Conservation (phyloP, 2,113 vertebrate species). For the Ammodytes dubius region DNA sequence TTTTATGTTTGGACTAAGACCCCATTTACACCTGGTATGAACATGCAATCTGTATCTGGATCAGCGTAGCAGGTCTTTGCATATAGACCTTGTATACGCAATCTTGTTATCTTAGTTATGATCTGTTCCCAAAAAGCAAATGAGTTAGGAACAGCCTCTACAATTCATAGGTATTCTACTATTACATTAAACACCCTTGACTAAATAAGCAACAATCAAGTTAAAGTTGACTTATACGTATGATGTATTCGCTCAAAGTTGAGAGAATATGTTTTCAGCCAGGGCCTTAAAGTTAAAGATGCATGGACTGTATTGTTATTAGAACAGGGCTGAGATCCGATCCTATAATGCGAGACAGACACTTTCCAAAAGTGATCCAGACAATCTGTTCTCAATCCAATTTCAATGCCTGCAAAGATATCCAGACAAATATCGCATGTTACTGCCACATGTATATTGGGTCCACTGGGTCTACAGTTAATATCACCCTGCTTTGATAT, state of each 20-base stretch:
- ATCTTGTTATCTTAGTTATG: not conserved
- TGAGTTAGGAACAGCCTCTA: not conserved
- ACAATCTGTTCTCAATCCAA: not conserved
- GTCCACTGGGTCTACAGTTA: not conserved
- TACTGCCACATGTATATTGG: slow-evolving; percentile 8
- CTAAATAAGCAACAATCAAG: no score
- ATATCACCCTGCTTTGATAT: not conserved
- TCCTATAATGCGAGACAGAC: not conserved
- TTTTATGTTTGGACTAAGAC: slow-evolving; percentile 6
- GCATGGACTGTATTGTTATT: not conserved
- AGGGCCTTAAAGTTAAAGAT: not conserved
- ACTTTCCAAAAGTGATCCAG: not conserved
- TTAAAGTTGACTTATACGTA: no score
- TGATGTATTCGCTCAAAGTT: not conserved
- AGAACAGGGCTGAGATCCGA: not conserved
- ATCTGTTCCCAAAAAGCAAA: not conserved
- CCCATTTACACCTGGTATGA: slow-evolving; percentile 20
- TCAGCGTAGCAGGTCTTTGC: not conserved
- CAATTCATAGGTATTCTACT: not conserved
- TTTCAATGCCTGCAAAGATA: not conserved
- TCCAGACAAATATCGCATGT: slow-evolving; percentile 14
- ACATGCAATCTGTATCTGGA: slow-evolving; percentile 32
- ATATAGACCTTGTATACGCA: not conserved
- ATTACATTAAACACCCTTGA: no score
- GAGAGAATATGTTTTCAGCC: not conserved